Base-by-base conservation (phyloP, 2,797 vertebrate genomes). In the Hirundo rustica region DNA sequence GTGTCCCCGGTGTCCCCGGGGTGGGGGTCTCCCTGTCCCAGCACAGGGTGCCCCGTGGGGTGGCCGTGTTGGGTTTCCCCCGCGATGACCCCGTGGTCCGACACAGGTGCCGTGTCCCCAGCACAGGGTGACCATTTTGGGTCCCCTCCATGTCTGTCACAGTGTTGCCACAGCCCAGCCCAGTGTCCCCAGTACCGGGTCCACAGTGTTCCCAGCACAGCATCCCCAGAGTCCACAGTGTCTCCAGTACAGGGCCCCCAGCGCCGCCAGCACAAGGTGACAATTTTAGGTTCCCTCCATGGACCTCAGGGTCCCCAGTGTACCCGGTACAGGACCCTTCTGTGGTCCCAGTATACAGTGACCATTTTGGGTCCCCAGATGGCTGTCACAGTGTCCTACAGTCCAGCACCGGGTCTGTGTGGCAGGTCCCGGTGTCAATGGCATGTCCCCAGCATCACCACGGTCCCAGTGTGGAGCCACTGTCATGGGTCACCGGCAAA, bases 1-100 rank as follows among this genome's bases (percentile, higher is more conserved):
- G 16, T 1, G 45, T 30, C 14, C 26, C 47, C 48, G 3, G 16
- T 0, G 65, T 0, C n/a, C n/a, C n/a, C n/a, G n/a, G n/a, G n/a
- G n/a, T n/a, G n/a, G 7, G 22, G 13, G 18, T 5, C 1, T 26
- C 13, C 10, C 17, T 25, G 16, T 6, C 48, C 54, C 50, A 13
- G 73, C 73, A 26, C 76, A 4, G 27, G 25, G 18, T 32, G 14
- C 29, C 30, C 55, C 55, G 0, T 5, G 40, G 19, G 10, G 23
- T 13, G 40, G 23, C 22, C 38, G 0, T 23, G 32, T 1, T 7
- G 67, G 23, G 38, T 14, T 5, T 32, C 45, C 58, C 75, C 19
- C 68, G 2, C 61, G 9, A 3, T 25, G 66, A 23, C 29, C 38
- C 38, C 50, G 0, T 3, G 16, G 3, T 25, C 30, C 42, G 1